phyloP scores from a whole-genome alignment of 1,140 invertebrate species.

The Mamestra configurata region DNA sequence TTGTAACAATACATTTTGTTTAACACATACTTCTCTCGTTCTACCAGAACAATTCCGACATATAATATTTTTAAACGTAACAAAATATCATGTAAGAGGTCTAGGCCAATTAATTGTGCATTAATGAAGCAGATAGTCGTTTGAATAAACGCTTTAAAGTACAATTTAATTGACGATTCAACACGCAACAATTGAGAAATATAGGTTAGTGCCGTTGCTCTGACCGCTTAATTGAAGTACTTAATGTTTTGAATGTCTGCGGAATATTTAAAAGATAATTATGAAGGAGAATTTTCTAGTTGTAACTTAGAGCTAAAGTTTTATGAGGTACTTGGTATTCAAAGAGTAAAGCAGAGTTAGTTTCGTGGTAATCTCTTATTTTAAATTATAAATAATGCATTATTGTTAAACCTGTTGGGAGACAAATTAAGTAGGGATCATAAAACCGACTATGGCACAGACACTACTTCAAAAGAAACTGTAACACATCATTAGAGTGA shows the following conservation, averaged over 20 bases:
- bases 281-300: neutral
- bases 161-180: slow-evolving; percentile 78
- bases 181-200: slow-evolving; percentile 71
- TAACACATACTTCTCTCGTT: too few species aligned
- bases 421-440: too few species aligned
- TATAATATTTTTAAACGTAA: slow-evolving; percentile 20
- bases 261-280: slow-evolving; percentile 4
- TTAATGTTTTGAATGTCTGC: slow-evolving; percentile 48
- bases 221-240: slow-evolving; percentile 64
- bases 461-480: too few species aligned
- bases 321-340: too few species aligned
- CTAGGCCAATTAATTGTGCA: slow-evolving; percentile 60
- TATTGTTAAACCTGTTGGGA: too few species aligned
- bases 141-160: slow-evolving; percentile 73
- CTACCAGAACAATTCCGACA: neutral
- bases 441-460: too few species aligned
- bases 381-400: too few species aligned
- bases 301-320: too few species aligned
- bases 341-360: too few species aligned
- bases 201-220: slow-evolving; percentile 67
- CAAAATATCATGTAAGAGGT: slow-evolving; percentile 31
- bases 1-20: too few species aligned
- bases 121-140: slow-evolving; percentile 68
- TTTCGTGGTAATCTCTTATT: too few species aligned
- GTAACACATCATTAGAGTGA: too few species aligned